Conservation (phyloP, 2,888 invertebrate genomes). For the Lasioglossum vierecki region DNA sequence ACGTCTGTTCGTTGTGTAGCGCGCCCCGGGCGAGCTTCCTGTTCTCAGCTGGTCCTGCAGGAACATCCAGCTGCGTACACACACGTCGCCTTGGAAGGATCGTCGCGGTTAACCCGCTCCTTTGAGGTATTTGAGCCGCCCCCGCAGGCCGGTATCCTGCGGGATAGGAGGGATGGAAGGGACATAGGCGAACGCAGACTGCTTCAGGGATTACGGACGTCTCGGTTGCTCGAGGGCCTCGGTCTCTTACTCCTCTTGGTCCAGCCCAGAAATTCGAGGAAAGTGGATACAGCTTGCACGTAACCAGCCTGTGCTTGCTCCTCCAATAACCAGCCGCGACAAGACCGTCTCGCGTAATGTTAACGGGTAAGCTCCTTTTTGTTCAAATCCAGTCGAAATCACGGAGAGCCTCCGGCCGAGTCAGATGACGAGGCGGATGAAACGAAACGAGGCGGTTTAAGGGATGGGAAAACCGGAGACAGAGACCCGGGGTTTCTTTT, state of each 20-base stretch:
- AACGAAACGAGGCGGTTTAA: not conserved
- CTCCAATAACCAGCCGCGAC: not conserved
- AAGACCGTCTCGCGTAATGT: conserved; percentile 45
- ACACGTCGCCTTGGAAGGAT: conserved; percentile 8
- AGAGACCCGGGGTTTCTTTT: not conserved
- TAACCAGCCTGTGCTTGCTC: conserved; percentile 1
- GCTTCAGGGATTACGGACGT: conserved; percentile 59
- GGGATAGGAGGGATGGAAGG: conserved; percentile 24
- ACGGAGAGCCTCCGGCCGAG: not conserved
- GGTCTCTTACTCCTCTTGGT: conserved; percentile 15
- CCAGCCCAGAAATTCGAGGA: conserved; percentile 66
- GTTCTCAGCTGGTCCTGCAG: conserved; percentile 4
- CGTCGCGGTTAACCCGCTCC: conserved; percentile 58
- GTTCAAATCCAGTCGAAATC: conserved; percentile 34
- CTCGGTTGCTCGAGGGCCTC: conserved; percentile 56
- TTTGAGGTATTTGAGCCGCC: conserved; percentile 64
- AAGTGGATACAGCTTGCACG: conserved; percentile 51
- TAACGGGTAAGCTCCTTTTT: conserved; percentile 43
- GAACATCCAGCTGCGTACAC: conserved; percentile 44
- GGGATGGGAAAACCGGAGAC: not conserved
- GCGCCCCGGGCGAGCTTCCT: conserved; percentile 18
- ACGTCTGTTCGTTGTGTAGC: not conserved
- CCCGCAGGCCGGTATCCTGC: conserved; percentile 45
- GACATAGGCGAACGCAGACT: conserved; percentile 32
- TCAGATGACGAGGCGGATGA: conserved; percentile 11